A percentile compares a stretch with the other conserved stretches of the same genome.
These are phyloP conservation scores for Drosophila falleni DNA, from an alignment of 2,888 invertebrate species.

Conservation along the genomic window DNA sequence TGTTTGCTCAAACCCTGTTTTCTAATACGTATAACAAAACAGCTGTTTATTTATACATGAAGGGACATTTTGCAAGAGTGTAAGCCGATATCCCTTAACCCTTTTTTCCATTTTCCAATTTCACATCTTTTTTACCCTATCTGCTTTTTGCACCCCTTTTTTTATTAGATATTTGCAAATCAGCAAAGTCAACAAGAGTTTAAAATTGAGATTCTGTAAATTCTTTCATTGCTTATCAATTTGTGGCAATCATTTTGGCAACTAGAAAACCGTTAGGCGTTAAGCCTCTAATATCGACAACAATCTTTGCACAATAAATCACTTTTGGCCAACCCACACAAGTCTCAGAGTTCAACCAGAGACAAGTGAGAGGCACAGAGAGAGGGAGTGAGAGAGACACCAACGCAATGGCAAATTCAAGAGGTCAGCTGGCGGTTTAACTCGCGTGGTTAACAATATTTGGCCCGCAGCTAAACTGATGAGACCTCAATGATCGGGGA, in stretches of 20 bases:
- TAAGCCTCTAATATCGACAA: slow-evolving; percentile 46
- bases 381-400: neutral
- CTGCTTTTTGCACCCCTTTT: slow-evolving; percentile 35
- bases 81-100: slow-evolving; percentile 69
- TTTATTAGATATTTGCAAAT: slow-evolving; percentile 60
- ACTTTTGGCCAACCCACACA: slow-evolving; percentile 55
- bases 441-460: slow-evolving; percentile 44
- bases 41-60: slow-evolving; percentile 48
- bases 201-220: slow-evolving; percentile 4
- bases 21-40: slow-evolving; percentile 52
- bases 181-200: slow-evolving; percentile 69
- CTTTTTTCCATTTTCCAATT: slow-evolving; percentile 44
- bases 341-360: slow-evolving; percentile 10
- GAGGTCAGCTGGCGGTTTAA: slow-evolving; percentile 60
- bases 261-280: slow-evolving; percentile 60
- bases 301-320: slow-evolving; percentile 58
- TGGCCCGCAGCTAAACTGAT: slow-evolving; percentile 50
- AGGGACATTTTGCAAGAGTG: slow-evolving; percentile 25
- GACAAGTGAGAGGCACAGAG: slow-evolving; percentile 9
- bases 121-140: slow-evolving; percentile 5
- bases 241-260: slow-evolving; percentile 49
- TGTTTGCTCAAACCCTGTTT: slow-evolving; percentile 66
- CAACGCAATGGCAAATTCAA: slow-evolving; percentile 34
- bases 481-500: slow-evolving; percentile 1
- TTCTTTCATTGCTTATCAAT: slow-evolving; percentile 62